A percentile compares a stretch with the other conserved stretches of the same genome.
phyloP scores from a whole-genome alignment of 2,888 invertebrate species.

The Stratiomys singularior region DNA sequence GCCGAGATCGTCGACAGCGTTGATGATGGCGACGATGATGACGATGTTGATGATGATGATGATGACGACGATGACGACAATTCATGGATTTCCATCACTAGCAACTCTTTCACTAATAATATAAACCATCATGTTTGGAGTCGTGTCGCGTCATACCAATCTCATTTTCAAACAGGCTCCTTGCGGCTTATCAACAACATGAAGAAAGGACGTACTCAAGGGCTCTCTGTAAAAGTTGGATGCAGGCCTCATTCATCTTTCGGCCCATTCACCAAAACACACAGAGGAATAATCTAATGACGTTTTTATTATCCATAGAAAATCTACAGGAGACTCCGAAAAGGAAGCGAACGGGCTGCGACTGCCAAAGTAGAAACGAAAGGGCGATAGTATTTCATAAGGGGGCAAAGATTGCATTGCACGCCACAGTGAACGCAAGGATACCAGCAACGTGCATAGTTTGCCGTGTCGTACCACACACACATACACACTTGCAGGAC shows the following conservation, averaged over 20 bases:
- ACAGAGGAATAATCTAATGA: constrained; percentile 51
- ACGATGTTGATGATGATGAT: constrained; percentile 10
- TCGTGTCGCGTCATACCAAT: constrained; percentile 38
- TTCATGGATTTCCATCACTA: constrained; percentile 26
- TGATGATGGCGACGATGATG: constrained; percentile 4
- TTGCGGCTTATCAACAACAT: constrained; percentile 45
- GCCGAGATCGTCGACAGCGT: not conserved
- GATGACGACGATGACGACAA: constrained; percentile 16
- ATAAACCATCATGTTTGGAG: constrained; percentile 6
- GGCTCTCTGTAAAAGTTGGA: constrained; percentile 34
- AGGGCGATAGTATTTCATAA: not conserved
- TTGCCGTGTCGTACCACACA: constrained; percentile 21
- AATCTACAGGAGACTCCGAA: constrained; percentile 24
- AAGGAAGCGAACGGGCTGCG: not conserved
- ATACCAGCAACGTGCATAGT: constrained; percentile 22
- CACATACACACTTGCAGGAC: not conserved
- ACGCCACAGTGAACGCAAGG: constrained; percentile 19
- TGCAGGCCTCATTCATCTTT: constrained; percentile 49
- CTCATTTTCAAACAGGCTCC: constrained; percentile 36
- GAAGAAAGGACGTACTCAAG: constrained; percentile 44
- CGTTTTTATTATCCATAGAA: constrained; percentile 51
- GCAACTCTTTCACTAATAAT: constrained; percentile 39
- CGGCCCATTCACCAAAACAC: constrained; percentile 45
- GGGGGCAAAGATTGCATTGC: constrained; percentile 26
- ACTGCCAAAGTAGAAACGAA: not conserved